Evolutionary conservation across 2,888 invertebrate species (phyloP).

Genomic region (Athalia circularis): DNA sequence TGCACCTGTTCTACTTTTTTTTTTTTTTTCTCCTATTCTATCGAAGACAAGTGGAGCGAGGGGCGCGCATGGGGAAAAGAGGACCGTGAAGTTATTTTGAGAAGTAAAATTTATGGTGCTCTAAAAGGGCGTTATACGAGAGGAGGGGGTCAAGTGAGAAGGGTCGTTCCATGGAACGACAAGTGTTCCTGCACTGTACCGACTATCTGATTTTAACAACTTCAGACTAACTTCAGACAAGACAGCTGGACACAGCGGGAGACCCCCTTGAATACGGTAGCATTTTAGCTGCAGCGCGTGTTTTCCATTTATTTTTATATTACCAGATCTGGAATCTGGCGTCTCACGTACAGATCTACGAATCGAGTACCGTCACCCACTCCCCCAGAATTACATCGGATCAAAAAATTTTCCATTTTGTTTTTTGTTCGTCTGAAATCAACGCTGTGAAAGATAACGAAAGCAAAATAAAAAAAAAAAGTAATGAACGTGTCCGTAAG

Average conservation of each 20-base stretch:
- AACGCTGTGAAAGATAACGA: not conserved
- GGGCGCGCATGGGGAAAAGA: no score
- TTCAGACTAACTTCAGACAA: not conserved
- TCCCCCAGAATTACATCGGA: no score
- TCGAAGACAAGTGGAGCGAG: not conserved
- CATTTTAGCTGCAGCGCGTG: not conserved
- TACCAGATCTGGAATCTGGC: no score
- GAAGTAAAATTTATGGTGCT: no score
- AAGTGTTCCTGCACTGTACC: slow-evolving; percentile 15
- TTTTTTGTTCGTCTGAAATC: not conserved
- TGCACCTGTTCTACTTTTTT: slow-evolving; percentile 7
- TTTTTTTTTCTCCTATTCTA: not conserved
- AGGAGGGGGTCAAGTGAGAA: not conserved
- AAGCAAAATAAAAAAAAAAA: not conserved
- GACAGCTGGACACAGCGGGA: slow-evolving; percentile 41
- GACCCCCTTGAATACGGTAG: slow-evolving; percentile 1
- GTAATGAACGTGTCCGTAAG: not conserved
- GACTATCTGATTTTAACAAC: not conserved
- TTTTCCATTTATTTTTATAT: not conserved
- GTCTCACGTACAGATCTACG: no score
- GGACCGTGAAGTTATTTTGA: no score
- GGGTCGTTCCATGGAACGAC: slow-evolving; percentile 1
- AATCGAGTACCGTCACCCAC: no score
- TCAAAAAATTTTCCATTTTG: no score
- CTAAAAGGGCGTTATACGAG: not conserved